These are phyloP conservation scores for Eira barbara DNA, from an alignment of 2,113 vertebrate species.

Conservation along the genomic window DNA sequence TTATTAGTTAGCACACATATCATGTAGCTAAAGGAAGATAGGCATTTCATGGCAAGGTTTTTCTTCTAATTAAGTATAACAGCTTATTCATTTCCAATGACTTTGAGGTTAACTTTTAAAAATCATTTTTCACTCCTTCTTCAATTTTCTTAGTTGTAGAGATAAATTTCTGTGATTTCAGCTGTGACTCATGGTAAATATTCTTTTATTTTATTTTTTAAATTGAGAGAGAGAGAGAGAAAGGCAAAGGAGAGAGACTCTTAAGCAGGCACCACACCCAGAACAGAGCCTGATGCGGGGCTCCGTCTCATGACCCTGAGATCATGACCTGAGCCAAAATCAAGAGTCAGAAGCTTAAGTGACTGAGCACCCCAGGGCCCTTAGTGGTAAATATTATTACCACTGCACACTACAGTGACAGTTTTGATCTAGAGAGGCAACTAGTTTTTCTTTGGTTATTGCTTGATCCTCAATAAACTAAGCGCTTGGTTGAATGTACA, in stretches of 20 bases:
- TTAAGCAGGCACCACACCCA: background rate
- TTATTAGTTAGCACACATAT: constrained; percentile 54
- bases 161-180: background rate
- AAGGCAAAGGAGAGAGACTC: background rate
- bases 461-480: background rate
- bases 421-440: background rate
- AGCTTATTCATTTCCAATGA: constrained; percentile 49
- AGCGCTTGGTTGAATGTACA: background rate
- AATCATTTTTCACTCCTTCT: constrained; percentile 34
- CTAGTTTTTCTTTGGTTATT: background rate
- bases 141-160: constrained; percentile 24
- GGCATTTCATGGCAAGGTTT: constrained; percentile 41
- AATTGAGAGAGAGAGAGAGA: background rate
- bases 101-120: constrained; percentile 56
- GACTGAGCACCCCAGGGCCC: background rate
- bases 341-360: background rate
- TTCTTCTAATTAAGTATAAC: constrained; percentile 50
- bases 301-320: background rate
- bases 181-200: background rate
- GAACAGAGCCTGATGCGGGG: background rate
- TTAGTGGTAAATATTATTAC: background rate
- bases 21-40: constrained; percentile 23
- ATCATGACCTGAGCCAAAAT: background rate
- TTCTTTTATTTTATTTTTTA: background rate
- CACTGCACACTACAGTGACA: background rate